phyloP scores from a whole-genome alignment of 2,113 vertebrate genomes.

The Lophura nycthemera region DNA sequence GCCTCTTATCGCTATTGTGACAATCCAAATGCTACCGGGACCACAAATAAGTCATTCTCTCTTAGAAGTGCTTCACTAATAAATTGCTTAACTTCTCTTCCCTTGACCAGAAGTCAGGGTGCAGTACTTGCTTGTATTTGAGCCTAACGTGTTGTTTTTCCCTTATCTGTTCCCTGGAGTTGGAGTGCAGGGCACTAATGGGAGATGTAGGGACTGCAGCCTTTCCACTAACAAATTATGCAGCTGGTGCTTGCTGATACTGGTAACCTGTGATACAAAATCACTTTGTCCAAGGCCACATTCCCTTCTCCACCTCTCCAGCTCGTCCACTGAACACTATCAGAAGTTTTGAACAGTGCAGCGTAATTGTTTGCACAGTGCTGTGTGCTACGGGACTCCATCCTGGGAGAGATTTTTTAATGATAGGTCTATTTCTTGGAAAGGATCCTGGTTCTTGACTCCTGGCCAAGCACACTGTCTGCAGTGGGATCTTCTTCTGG shows the following conservation, averaged over 20 bases:
- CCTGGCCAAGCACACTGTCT: not conserved
- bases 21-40: not conserved
- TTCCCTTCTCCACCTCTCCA: not conserved
- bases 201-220: not conserved
- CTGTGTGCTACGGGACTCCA: not conserved
- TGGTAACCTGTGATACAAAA: not conserved
- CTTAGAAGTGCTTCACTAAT: not conserved
- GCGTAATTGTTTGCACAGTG: rapidly evolving
- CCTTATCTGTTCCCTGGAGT: not conserved
- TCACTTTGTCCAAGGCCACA: not conserved
- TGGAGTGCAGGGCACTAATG: not conserved
- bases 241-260: not conserved
- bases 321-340: not conserved
- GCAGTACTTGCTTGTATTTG: not conserved
- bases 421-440: not conserved
- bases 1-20: not conserved
- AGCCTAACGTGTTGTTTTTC: not conserved
- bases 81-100: not conserved
- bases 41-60: not conserved
- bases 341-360: not conserved
- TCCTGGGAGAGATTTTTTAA: not conserved
- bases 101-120: not conserved
- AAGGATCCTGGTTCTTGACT: not conserved
- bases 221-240: not conserved
- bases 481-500: not conserved